These are phyloP conservation scores for Agrotis clavis DNA, from an alignment of 2,888 invertebrate genomes.

Conservation along the genomic window DNA sequence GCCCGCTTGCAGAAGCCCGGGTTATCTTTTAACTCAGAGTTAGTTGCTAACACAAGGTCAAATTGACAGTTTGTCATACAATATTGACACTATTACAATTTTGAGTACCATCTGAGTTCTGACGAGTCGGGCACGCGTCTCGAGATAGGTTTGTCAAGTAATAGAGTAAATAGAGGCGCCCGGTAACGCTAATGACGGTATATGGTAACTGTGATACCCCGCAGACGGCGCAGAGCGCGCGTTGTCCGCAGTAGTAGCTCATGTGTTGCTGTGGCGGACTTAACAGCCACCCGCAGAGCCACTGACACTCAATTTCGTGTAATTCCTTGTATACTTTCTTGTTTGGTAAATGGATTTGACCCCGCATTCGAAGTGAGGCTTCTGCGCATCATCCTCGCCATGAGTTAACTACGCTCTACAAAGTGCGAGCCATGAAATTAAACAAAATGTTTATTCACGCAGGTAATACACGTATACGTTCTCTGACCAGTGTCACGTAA, in stretches of 20 bases:
- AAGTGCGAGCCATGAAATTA: conserved; percentile 38
- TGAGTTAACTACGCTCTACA: conserved; percentile 5
- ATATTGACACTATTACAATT: too few species aligned
- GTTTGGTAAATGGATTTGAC: background rate
- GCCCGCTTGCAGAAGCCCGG: too few species aligned
- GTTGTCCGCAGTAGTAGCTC: background rate
- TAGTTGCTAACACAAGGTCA: too few species aligned
- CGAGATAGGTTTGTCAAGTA: background rate
- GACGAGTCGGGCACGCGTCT: too few species aligned
- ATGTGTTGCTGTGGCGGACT: background rate
- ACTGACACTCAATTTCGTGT: too few species aligned
- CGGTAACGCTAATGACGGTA: conserved; percentile 14
- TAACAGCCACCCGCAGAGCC: background rate
- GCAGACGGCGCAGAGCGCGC: background rate
- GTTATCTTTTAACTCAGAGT: too few species aligned
- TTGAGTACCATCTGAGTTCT: too few species aligned
- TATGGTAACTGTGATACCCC: conserved; percentile 17
- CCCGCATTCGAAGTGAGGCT: conserved; percentile 1
- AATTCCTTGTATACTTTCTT: too few species aligned
- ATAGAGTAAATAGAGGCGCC: background rate
- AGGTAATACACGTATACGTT: conserved; percentile 11
- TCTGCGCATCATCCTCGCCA: background rate
- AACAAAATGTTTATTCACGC: conserved; percentile 29
- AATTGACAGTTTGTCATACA: too few species aligned
- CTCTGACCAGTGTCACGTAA: background rate